Conservation (phyloP, 64 coral and sea anemone genomes). For the Dendronephthya gigantea region DNA sequence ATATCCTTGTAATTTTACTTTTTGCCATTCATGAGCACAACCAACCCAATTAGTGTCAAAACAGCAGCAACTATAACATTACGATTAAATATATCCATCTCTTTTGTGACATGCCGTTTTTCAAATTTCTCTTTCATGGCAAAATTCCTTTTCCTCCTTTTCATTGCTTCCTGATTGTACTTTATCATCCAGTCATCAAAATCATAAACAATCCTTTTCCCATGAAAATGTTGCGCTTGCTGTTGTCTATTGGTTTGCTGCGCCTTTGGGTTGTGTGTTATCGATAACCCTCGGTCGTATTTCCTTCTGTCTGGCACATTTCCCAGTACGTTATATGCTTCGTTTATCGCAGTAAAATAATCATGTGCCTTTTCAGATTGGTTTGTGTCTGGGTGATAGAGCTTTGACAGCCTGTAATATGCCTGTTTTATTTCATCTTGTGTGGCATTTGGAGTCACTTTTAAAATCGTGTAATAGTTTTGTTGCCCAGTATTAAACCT, state of each 20-base stretch:
- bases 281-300: constrained; percentile 66
- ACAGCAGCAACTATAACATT: not conserved
- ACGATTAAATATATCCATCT: not conserved
- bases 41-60: not conserved
- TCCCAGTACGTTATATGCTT: constrained; percentile 72
- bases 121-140: not conserved
- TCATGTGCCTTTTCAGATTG: constrained; percentile 64
- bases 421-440: constrained; percentile 91
- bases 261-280: constrained; percentile 40
- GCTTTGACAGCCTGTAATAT: constrained; percentile 83
- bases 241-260: constrained; percentile 23
- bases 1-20: no score
- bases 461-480: constrained; percentile 79
- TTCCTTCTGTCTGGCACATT: constrained; percentile 51
- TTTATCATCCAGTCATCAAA: constrained; percentile 93
- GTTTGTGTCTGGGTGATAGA: constrained; percentile 83
- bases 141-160: constrained; percentile 47
- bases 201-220: constrained; percentile 48
- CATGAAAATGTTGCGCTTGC: constrained; percentile 10
- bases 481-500: constrained; percentile 46
- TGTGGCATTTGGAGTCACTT: constrained; percentile 77
- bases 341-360: constrained; percentile 65
- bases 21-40: not conserved
- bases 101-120: not conserved
- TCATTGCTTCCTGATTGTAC: constrained; percentile 67